Percentiles rank a stretch among this genome's conserved stretches.
phyloP scores from a whole-genome alignment of 2,888 invertebrate genomes.

The Pasiphila rectangulata region DNA sequence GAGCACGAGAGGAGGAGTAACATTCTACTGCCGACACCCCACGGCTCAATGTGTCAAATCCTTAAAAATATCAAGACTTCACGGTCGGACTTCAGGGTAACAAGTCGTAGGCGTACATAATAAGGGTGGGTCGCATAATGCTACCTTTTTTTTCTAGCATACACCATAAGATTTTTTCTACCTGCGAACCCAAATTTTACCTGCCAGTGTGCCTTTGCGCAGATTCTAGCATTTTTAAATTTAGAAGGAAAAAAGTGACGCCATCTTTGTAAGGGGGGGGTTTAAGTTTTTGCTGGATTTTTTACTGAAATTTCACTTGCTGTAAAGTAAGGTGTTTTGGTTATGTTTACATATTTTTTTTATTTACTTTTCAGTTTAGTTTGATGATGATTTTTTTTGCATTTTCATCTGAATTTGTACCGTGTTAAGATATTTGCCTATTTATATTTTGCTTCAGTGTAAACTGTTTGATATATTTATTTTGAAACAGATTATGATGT shows the following conservation, averaged over 20 bases:
- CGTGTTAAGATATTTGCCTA: no score
- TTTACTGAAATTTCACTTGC: slow-evolving; percentile 73
- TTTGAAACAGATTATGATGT: no score
- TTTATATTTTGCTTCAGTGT: no score
- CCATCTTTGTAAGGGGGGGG: slow-evolving; percentile 49
- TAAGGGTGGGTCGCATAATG: slow-evolving; percentile 73
- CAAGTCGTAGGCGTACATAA: slow-evolving; percentile 66
- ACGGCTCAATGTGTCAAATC: no score
- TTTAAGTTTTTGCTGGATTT: slow-evolving; percentile 62
- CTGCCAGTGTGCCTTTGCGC: slow-evolving; percentile 63
- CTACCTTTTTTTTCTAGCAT: slow-evolving; percentile 68
- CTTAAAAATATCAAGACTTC: slow-evolving; percentile 37
- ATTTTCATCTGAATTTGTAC: no score
- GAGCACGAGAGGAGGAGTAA: no score
- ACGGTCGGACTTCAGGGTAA: slow-evolving; percentile 39
- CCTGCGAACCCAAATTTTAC: slow-evolving; percentile 75
- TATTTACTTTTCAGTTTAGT: slow-evolving; percentile 26
- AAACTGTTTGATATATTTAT: no score
- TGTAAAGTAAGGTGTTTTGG: slow-evolving; percentile 59
- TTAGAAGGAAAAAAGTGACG: slow-evolving; percentile 51
- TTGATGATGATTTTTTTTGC: no score
- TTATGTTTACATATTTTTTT: slow-evolving; percentile 55
- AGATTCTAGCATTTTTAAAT: slow-evolving; percentile 64
- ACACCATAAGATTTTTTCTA: slow-evolving; percentile 73
- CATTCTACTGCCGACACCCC: no score